These are phyloP conservation scores for Otolemur crassicaudatus DNA, from an alignment of 2,797 vertebrate genomes.

Conservation along the genomic window DNA sequence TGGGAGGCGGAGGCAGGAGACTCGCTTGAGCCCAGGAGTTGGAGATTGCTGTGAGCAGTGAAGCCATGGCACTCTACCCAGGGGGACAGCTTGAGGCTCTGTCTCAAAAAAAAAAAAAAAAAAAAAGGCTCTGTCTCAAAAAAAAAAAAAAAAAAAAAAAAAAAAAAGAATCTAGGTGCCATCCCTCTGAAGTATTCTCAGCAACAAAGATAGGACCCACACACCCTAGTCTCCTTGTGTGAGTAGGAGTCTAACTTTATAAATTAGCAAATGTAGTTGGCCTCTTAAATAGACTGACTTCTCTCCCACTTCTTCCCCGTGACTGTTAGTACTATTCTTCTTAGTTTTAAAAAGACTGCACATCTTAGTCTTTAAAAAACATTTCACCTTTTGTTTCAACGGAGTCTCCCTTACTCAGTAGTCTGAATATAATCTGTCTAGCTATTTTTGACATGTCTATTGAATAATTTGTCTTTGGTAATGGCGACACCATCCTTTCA, in stretches of 20 bases:
- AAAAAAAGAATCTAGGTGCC: neutral
- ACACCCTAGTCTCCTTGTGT: neutral
- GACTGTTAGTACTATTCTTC: neutral
- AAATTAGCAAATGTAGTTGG: neutral
- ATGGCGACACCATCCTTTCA: neutral
- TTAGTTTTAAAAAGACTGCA: neutral
- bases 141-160: too few relatives aligned
- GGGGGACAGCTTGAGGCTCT: too few relatives aligned
- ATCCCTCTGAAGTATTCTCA: neutral
- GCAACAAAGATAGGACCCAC: neutral
- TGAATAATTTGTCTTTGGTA: neutral
- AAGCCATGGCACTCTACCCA: too few relatives aligned
- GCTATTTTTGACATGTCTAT: neutral
- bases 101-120: too few relatives aligned
- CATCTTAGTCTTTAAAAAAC: neutral
- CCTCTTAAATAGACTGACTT: neutral
- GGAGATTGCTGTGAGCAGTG: too few relatives aligned
- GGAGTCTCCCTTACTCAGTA: neutral
- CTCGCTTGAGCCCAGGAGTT: too few relatives aligned
- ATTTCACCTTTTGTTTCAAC: neutral
- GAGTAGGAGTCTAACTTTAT: neutral
- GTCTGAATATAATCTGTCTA: neutral
- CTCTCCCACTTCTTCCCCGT: accelerated
- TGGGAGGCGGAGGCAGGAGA: too few relatives aligned
- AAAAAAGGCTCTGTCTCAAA: too few relatives aligned